Evolutionary conservation across 2,113 vertebrate species (phyloP).

Genomic region (Tupaia chinensis): DNA sequence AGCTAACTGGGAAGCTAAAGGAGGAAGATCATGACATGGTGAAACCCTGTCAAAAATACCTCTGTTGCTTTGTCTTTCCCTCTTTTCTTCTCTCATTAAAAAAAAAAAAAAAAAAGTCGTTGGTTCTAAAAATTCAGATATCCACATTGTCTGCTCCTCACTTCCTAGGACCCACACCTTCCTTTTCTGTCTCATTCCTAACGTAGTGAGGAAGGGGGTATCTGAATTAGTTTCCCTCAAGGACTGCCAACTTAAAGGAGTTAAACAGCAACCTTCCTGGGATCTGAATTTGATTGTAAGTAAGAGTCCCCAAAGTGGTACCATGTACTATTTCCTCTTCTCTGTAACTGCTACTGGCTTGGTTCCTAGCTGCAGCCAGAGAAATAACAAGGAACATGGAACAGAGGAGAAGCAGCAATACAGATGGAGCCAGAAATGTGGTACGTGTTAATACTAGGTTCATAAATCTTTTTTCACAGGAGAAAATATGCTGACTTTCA

Average conservation of each 20-base stretch:
- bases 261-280: not conserved
- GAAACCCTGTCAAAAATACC: too few species aligned
- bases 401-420: not conserved
- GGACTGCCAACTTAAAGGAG: not conserved
- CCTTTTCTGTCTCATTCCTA: not conserved
- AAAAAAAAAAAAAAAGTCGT: too few species aligned
- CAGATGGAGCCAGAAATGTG: not conserved
- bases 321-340: not conserved
- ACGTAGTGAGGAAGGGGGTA: not conserved
- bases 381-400: not conserved
- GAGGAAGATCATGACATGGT: too few species aligned
- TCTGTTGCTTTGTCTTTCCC: too few species aligned
- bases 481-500: constrained; percentile 6
- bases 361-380: not conserved
- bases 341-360: not conserved
- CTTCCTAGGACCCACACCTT: not conserved
- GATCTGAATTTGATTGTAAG: not conserved
- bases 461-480: not conserved
- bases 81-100: too few species aligned
- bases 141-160: not conserved
- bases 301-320: not conserved
- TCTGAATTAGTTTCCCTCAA: not conserved
- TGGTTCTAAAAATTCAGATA: not conserved
- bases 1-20: too few species aligned
- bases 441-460: not conserved